phyloP scores from a whole-genome alignment of 2,888 invertebrate genomes.

The Epirrhoe tristata region DNA sequence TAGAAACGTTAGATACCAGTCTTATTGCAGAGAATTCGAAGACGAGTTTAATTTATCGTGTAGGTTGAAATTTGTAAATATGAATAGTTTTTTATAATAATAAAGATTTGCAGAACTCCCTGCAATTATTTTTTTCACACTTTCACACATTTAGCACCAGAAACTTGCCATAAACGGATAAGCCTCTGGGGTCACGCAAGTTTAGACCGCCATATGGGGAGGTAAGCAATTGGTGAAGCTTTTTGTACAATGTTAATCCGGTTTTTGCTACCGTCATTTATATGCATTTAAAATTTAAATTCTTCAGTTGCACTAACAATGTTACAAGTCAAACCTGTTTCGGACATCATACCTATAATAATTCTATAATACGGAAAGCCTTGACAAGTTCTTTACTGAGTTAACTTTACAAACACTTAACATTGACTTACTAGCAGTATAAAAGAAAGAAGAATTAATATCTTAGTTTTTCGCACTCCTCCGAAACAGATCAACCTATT shows the following conservation, averaged over 20 bases:
- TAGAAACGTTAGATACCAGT: constrained; percentile 14
- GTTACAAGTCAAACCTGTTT: background rate
- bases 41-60: background rate
- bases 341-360: background rate
- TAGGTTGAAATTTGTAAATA: background rate
- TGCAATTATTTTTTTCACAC: background rate
- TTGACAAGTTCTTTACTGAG: background rate
- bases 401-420: background rate
- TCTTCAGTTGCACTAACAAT: background rate
- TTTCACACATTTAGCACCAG: background rate
- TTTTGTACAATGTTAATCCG: background rate
- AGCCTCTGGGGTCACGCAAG: too few relatives aligned
- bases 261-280: background rate
- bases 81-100: background rate
- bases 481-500: too few relatives aligned
- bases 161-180: too few relatives aligned
- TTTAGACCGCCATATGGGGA: too few relatives aligned
- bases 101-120: background rate
- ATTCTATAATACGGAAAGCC: background rate
- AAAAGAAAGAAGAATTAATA: background rate
- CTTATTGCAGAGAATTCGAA: constrained; percentile 6
- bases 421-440: background rate
- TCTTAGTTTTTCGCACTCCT: too few relatives aligned
- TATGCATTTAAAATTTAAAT: background rate
- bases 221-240: background rate